A percentile compares a stretch with the other conserved stretches of the same genome.
These are phyloP conservation scores for Equus przewalskii DNA, from an alignment of 2,113 vertebrate genomes.

Conservation along the genomic window DNA sequence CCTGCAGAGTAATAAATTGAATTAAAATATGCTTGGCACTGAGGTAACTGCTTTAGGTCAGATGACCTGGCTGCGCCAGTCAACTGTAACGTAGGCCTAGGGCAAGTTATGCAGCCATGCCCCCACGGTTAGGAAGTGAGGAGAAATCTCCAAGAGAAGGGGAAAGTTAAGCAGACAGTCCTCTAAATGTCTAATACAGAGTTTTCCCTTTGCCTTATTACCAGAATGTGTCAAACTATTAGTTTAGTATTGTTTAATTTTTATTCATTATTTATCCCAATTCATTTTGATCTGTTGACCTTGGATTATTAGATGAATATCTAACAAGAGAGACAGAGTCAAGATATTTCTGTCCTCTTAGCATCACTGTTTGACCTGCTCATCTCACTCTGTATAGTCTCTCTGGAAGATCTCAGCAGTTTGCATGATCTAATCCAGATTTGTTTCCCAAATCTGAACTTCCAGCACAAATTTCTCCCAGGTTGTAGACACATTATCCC, in stretches of 20 bases:
- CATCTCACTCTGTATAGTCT: neutral
- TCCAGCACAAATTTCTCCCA: neutral
- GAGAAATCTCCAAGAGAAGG: neutral
- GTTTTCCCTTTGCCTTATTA: neutral
- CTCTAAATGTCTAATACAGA: neutral
- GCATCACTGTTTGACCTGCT: accelerated
- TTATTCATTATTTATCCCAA: neutral
- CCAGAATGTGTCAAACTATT: neutral
- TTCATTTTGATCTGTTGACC: neutral
- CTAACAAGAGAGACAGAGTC: neutral
- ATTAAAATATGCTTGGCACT: neutral
- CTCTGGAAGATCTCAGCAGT: neutral
- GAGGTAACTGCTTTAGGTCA: neutral
- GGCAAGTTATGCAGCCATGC: accelerated
- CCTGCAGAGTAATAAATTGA: neutral
- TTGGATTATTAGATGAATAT: neutral
- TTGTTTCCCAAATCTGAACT: neutral
- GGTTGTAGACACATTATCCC: neutral
- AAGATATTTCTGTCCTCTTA: neutral
- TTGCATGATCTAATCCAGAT: neutral
- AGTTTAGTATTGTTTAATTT: neutral
- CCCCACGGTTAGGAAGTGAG: neutral
- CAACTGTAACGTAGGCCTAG: neutral
- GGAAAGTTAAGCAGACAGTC: neutral
- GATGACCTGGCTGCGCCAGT: neutral